Evolutionary conservation across 2,113 vertebrate genomes (phyloP).

Genomic region (Muscicapa adusta): DNA sequence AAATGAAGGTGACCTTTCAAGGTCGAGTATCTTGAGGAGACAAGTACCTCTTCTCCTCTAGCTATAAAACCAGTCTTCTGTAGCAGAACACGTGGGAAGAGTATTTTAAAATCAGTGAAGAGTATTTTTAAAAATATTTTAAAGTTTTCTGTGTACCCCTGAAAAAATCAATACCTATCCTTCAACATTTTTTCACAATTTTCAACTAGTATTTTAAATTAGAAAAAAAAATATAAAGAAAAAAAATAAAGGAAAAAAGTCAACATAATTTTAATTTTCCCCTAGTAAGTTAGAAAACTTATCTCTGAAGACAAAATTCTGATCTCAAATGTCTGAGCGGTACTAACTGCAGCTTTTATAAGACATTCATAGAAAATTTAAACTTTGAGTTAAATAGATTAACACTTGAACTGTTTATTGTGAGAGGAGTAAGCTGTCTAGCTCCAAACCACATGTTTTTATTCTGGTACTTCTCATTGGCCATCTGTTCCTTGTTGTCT

Average conservation of each 20-base stretch:
- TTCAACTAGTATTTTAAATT: not conserved
- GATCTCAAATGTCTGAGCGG: not conserved
- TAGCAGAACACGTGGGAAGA: not conserved
- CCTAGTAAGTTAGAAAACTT: not conserved
- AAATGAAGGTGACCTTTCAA: not conserved
- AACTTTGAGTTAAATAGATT: slow-evolving; percentile 4
- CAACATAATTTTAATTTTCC: not conserved
- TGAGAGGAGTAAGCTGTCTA: not conserved
- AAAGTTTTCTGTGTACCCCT: not conserved
- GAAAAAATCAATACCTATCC: not conserved
- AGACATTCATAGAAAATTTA: not conserved
- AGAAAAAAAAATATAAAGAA: not conserved
- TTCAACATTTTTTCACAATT: not conserved
- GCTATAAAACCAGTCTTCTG: not conserved
- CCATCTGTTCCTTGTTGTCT: slow-evolving; percentile 17
- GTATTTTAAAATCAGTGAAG: not conserved
- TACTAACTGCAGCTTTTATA: not conserved
- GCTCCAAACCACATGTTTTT: not conserved
- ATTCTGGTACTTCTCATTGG: slow-evolving; percentile 3
- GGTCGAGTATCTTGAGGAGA: not conserved
- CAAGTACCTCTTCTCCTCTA: not conserved
- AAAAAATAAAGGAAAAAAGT: no score
- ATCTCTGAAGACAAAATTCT: not conserved
- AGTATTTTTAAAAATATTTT: not conserved
- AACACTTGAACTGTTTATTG: not conserved